These are phyloP conservation scores for Macrophya annulata DNA, from an alignment of 2,888 invertebrate species.

Conservation along the genomic window DNA sequence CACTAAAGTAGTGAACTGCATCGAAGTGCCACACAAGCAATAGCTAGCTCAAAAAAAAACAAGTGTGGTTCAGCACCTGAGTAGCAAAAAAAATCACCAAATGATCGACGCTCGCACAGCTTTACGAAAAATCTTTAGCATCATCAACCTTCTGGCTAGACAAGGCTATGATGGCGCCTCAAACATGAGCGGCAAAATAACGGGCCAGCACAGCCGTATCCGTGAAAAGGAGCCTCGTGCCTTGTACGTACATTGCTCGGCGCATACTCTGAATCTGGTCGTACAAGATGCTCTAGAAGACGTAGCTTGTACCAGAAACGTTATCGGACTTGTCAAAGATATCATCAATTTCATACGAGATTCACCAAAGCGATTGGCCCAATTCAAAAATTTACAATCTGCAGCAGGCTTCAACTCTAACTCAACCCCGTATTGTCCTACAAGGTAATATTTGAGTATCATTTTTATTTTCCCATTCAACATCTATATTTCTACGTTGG, in stretches of 20 bases:
- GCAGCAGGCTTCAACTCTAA: slow-evolving; percentile 28
- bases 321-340: slow-evolving; percentile 56
- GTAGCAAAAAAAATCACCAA: slow-evolving; percentile 57
- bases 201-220: slow-evolving; percentile 58
- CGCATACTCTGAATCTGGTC: slow-evolving; percentile 46
- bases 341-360: slow-evolving; percentile 59
- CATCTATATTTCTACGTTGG: slow-evolving; percentile 43
- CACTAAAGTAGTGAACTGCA: slow-evolving; percentile 60
- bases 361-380: slow-evolving; percentile 60
- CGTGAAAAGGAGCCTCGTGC: slow-evolving; percentile 46
- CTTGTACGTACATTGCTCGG: slow-evolving; percentile 34
- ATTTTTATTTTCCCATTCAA: slow-evolving; percentile 27
- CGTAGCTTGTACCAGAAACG: slow-evolving; percentile 51
- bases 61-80: slow-evolving; percentile 61
- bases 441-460: slow-evolving; percentile 55
- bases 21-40: slow-evolving; percentile 57
- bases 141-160: slow-evolving; percentile 57
- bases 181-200: slow-evolving; percentile 60
- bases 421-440: slow-evolving; percentile 57
- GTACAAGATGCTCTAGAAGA: slow-evolving; percentile 58
- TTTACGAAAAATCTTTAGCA: slow-evolving; percentile 60
- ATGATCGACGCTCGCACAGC: slow-evolving; percentile 63
- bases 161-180: slow-evolving; percentile 60
- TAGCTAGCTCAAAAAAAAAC: slow-evolving; percentile 55
- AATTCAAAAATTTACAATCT: slow-evolving; percentile 59